Conservation (phyloP, 2,113 vertebrate species). For the Alexandromys fortis region DNA sequence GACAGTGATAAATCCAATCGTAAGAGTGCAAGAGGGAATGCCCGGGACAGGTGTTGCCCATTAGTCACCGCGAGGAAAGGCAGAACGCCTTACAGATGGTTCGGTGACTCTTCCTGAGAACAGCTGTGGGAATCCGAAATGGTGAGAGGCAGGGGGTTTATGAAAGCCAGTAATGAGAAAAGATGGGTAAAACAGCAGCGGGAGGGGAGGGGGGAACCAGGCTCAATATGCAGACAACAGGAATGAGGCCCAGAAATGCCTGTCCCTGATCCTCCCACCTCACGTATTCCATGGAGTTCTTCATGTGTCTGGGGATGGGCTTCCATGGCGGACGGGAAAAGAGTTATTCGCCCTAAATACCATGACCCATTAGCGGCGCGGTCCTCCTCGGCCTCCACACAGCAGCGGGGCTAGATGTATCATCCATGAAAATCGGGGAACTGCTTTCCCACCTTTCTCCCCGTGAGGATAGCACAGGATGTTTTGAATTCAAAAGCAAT, state of each 20-base stretch:
- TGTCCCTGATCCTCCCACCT: background rate
- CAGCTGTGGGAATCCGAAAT: conserved; percentile 46
- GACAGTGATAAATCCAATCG: conserved; percentile 67
- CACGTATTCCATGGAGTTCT: background rate
- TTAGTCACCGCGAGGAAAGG: conserved; percentile 74
- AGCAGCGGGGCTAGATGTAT: background rate
- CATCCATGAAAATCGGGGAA: conserved; percentile 1
- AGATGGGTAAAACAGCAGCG: background rate
- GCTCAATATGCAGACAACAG: background rate
- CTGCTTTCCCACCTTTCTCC: background rate
- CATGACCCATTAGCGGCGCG: no score
- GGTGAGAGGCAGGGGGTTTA: background rate
- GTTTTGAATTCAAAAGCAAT: background rate
- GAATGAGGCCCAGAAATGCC: background rate
- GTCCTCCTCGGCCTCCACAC: background rate
- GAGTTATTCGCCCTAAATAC: background rate
- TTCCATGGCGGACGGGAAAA: background rate
- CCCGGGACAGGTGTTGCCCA: conserved; percentile 76
- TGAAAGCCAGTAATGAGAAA: conserved; percentile 52
- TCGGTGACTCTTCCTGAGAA: conserved; percentile 52
- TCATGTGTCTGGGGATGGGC: background rate
- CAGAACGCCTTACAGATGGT: conserved; percentile 67
- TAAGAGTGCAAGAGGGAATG: conserved; percentile 65
- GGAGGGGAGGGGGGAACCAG: background rate
- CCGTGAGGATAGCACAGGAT: background rate